These are phyloP conservation scores for Noturus placidus DNA, from an alignment of 2,113 vertebrate species.

Conservation along the genomic window DNA sequence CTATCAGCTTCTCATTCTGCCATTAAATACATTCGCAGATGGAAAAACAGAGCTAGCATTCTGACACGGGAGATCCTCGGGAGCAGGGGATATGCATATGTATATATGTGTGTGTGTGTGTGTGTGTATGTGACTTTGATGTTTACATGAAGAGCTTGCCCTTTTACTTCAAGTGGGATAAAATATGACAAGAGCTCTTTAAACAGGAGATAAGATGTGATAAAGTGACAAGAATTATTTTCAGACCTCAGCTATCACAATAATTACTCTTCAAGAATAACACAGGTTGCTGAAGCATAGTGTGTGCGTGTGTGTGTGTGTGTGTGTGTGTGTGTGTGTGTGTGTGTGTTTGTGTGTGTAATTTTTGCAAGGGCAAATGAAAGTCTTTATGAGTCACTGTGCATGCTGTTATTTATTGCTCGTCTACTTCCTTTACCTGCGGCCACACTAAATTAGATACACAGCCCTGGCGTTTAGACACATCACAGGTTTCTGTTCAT, in stretches of 20 bases:
- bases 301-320: neutral
- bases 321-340: neutral
- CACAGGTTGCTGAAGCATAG: constrained; percentile 43
- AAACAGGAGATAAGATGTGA: constrained; percentile 29
- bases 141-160: constrained; percentile 3
- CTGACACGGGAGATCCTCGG: constrained; percentile 16
- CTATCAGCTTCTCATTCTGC: constrained; percentile 50
- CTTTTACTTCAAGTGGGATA: constrained; percentile 29
- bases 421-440: neutral
- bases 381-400: constrained; percentile 23
- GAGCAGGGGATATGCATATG: neutral
- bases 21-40: constrained; percentile 64
- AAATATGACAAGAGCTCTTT: constrained; percentile 36
- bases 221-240: constrained; percentile 35
- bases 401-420: constrained; percentile 18
- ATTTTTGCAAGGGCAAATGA: constrained; percentile 30
- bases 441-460: constrained; percentile 10
- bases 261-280: constrained; percentile 63
- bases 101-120: constrained; percentile 10
- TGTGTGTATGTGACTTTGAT: neutral
- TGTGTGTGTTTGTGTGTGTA: neutral
- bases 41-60: constrained; percentile 52
- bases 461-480: constrained; percentile 21
- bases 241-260: constrained; percentile 39
- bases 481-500: neutral